A percentile compares a stretch with the other conserved stretches of the same genome.
Evolutionary conservation across 2,888 invertebrate species (phyloP).

Genomic region (Spisula solida): DNA sequence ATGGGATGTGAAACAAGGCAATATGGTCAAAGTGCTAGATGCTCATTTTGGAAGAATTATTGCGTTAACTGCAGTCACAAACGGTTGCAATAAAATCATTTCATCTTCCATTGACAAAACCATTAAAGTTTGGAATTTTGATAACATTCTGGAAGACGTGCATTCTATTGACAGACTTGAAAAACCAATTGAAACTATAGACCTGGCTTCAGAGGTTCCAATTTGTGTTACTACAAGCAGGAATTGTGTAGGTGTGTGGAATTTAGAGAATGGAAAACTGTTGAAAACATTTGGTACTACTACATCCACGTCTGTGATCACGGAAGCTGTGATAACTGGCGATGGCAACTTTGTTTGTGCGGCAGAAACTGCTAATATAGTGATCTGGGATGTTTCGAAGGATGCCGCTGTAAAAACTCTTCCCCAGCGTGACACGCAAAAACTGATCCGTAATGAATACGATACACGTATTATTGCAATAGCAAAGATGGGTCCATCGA

Average conservation of each 20-base stretch:
- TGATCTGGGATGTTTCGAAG: slow-evolving; percentile 95
- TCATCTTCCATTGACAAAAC: slow-evolving; percentile 99
- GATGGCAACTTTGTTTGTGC: slow-evolving; percentile 95
- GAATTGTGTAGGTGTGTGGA: slow-evolving; percentile 98
- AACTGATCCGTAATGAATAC: slow-evolving; percentile 92
- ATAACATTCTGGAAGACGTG: slow-evolving; percentile 99
- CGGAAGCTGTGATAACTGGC: slow-evolving; percentile 95
- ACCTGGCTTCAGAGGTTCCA: slow-evolving; percentile 90
- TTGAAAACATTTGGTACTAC: slow-evolving; percentile 96
- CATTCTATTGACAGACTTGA: slow-evolving; percentile 93
- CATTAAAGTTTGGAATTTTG: slow-evolving; percentile 99
- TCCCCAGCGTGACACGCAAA: slow-evolving; percentile 93
- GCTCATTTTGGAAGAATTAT: slow-evolving; percentile 99
- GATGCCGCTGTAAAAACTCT: slow-evolving; percentile 93
- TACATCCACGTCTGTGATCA: slow-evolving; percentile 97
- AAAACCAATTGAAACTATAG: slow-evolving; percentile 96
- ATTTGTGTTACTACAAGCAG: slow-evolving; percentile 97
- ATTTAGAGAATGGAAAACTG: slow-evolving; percentile 94
- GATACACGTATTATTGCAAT: slow-evolving; percentile 93
- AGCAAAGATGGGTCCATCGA: slow-evolving; percentile 88
- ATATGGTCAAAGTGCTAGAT: slow-evolving; percentile 96
- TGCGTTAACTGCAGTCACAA: slow-evolving; percentile 94
- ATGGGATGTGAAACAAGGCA: slow-evolving; percentile 94
- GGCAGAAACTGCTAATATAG: slow-evolving; percentile 96
- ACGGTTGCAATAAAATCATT: slow-evolving; percentile 91